Conservation (phyloP, 2,797 vertebrate species). For the Gastrophryne carolinensis region DNA sequence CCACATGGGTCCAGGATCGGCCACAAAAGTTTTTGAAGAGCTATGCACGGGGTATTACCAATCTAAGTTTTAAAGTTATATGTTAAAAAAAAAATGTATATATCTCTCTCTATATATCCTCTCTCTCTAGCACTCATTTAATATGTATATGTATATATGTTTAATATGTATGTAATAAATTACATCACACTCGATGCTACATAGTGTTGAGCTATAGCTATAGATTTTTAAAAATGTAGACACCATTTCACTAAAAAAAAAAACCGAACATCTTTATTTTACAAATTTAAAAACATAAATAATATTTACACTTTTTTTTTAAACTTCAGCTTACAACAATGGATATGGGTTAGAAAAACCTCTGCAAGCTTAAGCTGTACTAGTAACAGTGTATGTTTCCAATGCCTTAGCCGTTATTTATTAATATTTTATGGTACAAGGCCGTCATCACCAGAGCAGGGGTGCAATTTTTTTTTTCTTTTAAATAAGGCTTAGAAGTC, state of each 20-base stretch:
- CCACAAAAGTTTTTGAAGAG: no score
- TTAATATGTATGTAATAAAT: no score
- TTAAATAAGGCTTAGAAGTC: conserved; percentile 58
- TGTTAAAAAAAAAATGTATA: no score
- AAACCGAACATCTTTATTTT: conserved; percentile 73
- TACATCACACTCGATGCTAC: no score
- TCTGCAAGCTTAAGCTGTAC: conserved; percentile 66
- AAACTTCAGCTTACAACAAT: conserved; percentile 69
- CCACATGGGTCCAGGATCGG: no score
- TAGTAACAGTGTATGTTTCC: conserved; percentile 48
- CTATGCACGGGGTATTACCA: no score
- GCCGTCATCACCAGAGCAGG: background rate
- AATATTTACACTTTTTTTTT: conserved; percentile 73
- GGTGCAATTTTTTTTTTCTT: conserved; percentile 51
- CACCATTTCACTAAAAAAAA: conserved; percentile 1
- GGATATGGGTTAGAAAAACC: conserved; percentile 57
- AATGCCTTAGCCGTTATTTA: conserved; percentile 36
- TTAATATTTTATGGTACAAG: conserved; percentile 20
- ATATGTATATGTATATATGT: no score
- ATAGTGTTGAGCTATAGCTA: no score
- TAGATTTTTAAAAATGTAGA: no score
- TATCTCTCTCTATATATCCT: no score
- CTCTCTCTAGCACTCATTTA: no score
- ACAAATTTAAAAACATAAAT: conserved; percentile 79
- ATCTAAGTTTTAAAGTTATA: no score